Evolutionary conservation across 1,140 invertebrate genomes (phyloP).

Genomic region (Drosophila lowei): DNA sequence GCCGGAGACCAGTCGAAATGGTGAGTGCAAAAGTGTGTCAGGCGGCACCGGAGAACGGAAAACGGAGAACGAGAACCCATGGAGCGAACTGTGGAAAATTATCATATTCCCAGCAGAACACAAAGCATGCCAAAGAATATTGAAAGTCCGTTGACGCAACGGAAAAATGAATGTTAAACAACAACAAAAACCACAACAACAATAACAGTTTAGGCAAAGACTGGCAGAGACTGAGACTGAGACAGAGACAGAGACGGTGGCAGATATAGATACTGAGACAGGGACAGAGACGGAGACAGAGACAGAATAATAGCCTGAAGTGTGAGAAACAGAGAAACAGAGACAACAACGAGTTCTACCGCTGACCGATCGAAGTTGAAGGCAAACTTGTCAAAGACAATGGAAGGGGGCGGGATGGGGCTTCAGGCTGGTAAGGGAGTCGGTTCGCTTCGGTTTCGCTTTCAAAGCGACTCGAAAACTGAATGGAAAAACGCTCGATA

Average conservation of each 20-base stretch:
- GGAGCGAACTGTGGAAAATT: constrained; percentile 29
- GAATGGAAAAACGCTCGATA: constrained; percentile 15
- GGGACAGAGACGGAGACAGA: constrained; percentile 3
- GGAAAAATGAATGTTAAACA: constrained; percentile 69
- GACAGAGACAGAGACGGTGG: background rate
- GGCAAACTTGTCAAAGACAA: constrained; percentile 80
- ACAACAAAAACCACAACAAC: constrained; percentile 6
- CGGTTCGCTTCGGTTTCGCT: constrained; percentile 34
- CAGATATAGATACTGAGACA: constrained; percentile 2
- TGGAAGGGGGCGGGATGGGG: constrained; percentile 36
- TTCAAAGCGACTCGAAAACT: constrained; percentile 7
- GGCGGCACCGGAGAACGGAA: constrained; percentile 11
- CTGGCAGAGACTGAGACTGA: too few species aligned
- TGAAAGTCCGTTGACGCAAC: constrained; percentile 69
- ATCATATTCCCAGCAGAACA: constrained; percentile 31
- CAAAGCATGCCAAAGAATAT: constrained; percentile 67
- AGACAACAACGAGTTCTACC: constrained; percentile 59
- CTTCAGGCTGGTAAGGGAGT: constrained; percentile 9
- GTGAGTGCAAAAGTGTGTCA: constrained; percentile 61
- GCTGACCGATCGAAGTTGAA: constrained; percentile 72
- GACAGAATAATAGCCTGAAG: too few species aligned
- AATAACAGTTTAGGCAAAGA: background rate
- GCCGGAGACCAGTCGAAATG: constrained; percentile 33
- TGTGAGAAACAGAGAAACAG: constrained; percentile 11
- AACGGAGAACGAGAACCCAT: background rate